These are phyloP conservation scores for Hylaea fasciaria DNA, from an alignment of 2,888 invertebrate genomes.

Conservation along the genomic window DNA sequence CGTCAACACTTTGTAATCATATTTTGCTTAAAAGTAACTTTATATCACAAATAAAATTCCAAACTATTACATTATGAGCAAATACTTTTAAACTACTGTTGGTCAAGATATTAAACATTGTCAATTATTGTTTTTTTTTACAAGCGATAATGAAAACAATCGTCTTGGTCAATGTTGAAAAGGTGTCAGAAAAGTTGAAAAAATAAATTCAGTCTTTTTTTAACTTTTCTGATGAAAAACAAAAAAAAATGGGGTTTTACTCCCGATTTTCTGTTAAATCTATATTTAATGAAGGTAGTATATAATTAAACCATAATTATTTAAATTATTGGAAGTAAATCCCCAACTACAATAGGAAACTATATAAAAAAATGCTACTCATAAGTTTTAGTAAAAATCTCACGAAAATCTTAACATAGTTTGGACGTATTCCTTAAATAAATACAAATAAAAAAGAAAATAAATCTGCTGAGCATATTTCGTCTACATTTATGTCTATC, in stretches of 20 bases:
- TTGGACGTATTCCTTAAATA: slow-evolving; percentile 53
- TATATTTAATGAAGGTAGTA: not conserved
- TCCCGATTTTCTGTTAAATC: not conserved
- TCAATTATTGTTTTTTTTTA: slow-evolving; percentile 45
- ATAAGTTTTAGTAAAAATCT: slow-evolving; percentile 12
- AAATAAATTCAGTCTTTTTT: slow-evolving; percentile 24
- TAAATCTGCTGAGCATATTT: slow-evolving; percentile 70
- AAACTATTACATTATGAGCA: slow-evolving; percentile 78
- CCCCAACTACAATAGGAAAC: slow-evolving; percentile 12
- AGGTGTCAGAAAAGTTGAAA: slow-evolving; percentile 5
- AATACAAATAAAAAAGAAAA: slow-evolving; percentile 43
- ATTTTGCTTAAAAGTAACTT: slow-evolving; percentile 45
- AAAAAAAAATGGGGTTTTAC: not conserved
- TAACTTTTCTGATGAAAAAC: slow-evolving; percentile 33
- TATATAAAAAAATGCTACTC: slow-evolving; percentile 11
- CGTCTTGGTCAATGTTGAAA: slow-evolving; percentile 10
- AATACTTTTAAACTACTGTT: slow-evolving; percentile 76
- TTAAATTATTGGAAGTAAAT: slow-evolving; percentile 7
- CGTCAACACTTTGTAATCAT: slow-evolving; percentile 47
- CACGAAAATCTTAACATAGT: slow-evolving; percentile 37
- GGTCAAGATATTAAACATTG: slow-evolving; percentile 67
- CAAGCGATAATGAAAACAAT: slow-evolving; percentile 22
- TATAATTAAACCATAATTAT: too few species aligned
- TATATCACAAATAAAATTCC: slow-evolving; percentile 79
- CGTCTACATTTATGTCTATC: slow-evolving; percentile 77